Base-by-base conservation (phyloP, 1,140 invertebrate genomes). In the Bombus terrestris region DNA sequence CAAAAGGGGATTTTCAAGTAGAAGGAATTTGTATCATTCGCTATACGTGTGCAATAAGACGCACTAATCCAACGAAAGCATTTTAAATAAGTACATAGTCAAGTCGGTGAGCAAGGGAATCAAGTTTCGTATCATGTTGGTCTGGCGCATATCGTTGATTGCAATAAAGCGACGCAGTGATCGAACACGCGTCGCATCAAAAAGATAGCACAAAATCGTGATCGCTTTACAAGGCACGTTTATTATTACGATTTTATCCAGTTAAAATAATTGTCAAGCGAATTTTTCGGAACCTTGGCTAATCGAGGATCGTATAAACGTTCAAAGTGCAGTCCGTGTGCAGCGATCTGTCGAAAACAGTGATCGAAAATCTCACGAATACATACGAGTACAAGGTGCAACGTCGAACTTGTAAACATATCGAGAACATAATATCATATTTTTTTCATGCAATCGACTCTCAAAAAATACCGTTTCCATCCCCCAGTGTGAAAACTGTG, bases 141-240 rank as follows among this genome's bases (percentile, higher is more conserved):
- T 77, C 6, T n/a, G 57, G 57, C 75, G 87, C 66, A 72, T 71
- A 77, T 84, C 76, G 83, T 79, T 84, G 68, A 68, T 79, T 80
- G 83, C 83, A 85, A 85, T 85, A 85, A 86, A 71, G 68, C 62
- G 79, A 32, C 57, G 84, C 57, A 37, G 53, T 89, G 68, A 79
- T 89, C 81, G 72, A 71, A 43, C 64, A 59, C 73, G 73, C 75
- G 73, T 39, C 68, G 73, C 78, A 47, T n/a, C 28, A 35, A 78
- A 57, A 78, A 62, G 41, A 81, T 89, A 89, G 80, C 88, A 89
- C 83, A 89, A 89, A 89, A 76, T 41, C 75, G 53, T 86, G 74
- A 89, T 76, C 43, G n/a, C 76, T 71, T 74, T 43, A 85, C 79
- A 66, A 62, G 73, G 53, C 73, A 43, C 66, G 74, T 80, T 80